These are phyloP conservation scores for Phymorhynchus buccinoides DNA, from an alignment of 1,140 invertebrate species.

Conservation along the genomic window DNA sequence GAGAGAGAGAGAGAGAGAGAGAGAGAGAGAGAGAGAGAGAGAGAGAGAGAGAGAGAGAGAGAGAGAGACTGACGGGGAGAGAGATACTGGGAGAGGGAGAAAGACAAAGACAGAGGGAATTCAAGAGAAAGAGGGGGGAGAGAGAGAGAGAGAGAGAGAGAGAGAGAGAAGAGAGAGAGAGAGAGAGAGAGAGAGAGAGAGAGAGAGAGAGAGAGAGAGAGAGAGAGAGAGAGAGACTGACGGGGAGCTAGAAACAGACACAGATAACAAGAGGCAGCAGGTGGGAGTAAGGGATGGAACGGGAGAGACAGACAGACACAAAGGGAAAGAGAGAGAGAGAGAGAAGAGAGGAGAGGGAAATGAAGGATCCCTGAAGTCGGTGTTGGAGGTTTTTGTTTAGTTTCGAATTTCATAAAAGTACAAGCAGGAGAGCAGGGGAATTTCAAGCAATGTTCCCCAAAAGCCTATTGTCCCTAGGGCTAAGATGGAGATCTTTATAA, in stretches of 20 bases:
- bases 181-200: background rate
- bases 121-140: too few relatives aligned
- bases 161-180: background rate
- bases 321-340: background rate
- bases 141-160: background rate
- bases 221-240: background rate
- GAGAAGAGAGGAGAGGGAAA: background rate
- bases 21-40: too few relatives aligned
- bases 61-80: too few relatives aligned
- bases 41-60: too few relatives aligned
- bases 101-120: background rate
- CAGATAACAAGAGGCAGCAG: background rate
- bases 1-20: too few relatives aligned
- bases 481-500: too few relatives aligned
- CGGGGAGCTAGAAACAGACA: background rate
- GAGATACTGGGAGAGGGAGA: background rate
- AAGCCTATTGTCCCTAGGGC: too few relatives aligned
- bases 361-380: too few relatives aligned
- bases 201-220: background rate
- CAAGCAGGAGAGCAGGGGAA: too few relatives aligned
- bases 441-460: too few relatives aligned
- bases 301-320: background rate
- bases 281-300: background rate
- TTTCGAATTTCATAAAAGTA: too few relatives aligned
- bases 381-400: too few relatives aligned